phyloP scores from a whole-genome alignment of 2,797 vertebrate genomes.

The Peromyscus attwateri region DNA sequence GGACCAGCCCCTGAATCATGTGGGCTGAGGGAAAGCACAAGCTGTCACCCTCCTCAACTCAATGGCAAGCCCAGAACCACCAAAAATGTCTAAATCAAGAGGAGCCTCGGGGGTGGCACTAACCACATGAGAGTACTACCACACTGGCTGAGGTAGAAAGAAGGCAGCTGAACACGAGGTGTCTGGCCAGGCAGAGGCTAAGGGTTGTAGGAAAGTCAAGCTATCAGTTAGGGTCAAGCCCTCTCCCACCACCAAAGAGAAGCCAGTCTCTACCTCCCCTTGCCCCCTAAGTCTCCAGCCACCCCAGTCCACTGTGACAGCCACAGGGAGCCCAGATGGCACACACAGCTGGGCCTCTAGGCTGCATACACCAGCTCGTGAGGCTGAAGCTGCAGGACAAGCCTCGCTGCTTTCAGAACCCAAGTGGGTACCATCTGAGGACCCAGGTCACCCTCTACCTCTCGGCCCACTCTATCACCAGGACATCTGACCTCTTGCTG shows the following conservation, averaged over 20 bases:
- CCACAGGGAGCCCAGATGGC: not conserved
- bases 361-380: constrained; percentile 22
- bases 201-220: not conserved
- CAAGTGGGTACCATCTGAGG: not conserved
- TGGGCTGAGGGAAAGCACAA: not conserved
- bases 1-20: not conserved
- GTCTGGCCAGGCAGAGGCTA: not conserved
- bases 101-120: not conserved
- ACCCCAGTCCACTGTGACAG: not conserved
- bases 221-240: not conserved
- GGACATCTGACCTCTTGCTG: constrained; percentile 18
- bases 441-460: accelerated
- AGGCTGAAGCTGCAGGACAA: not conserved
- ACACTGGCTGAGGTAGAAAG: constrained; percentile 88
- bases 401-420: not conserved
- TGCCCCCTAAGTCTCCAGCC: too few relatives aligned
- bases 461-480: constrained; percentile 62
- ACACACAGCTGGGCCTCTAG: not conserved
- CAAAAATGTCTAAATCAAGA: not conserved
- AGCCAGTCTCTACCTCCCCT: not conserved
- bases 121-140: constrained; percentile 45
- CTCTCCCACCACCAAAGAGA: not conserved
- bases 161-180: constrained; percentile 73
- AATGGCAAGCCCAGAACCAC: not conserved
- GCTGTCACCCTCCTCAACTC: not conserved